Percentiles rank a stretch among this genome's conserved stretches.
Evolutionary conservation across 2,113 vertebrate genomes (phyloP).

Genomic region (Cygnus buccinator): DNA sequence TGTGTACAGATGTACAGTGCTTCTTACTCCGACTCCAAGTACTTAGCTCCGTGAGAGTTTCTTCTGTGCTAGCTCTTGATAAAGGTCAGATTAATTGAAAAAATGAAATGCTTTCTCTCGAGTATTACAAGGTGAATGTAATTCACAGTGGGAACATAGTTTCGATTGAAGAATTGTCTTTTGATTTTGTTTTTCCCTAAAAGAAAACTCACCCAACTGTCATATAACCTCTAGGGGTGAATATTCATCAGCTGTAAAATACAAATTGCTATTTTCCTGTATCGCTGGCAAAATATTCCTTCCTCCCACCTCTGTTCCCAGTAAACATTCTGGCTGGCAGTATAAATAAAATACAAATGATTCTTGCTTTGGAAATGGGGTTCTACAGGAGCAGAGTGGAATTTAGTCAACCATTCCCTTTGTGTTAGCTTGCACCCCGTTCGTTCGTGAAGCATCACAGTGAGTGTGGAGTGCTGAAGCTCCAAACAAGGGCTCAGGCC

Average conservation of each 20-base stretch:
- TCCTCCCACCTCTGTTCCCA: not conserved
- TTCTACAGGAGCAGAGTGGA: not conserved
- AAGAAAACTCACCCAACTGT: constrained; percentile 37
- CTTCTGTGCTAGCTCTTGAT: constrained; percentile 24
- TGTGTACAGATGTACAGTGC: not conserved
- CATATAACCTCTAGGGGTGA: not conserved
- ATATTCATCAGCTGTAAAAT: constrained; percentile 48
- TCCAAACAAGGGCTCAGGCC: not conserved
- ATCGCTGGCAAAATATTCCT: constrained; percentile 6
- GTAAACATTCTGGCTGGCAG: constrained; percentile 28
- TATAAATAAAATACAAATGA: constrained; percentile 1
- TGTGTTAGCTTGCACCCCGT: not conserved
- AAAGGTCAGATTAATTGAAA: constrained; percentile 65
- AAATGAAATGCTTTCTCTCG: constrained; percentile 22
- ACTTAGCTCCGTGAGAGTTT: not conserved
- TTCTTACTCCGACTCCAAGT: not conserved
- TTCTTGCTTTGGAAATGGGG: not conserved
- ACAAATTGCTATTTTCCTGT: constrained; percentile 14
- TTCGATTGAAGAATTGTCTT: not conserved
- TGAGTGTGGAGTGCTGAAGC: not conserved
- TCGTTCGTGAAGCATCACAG: not conserved
- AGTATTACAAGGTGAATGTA: constrained; percentile 11
- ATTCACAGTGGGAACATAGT: not conserved
- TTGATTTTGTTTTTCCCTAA: constrained; percentile 10
- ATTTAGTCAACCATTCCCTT: not conserved